A percentile compares a stretch with the other conserved stretches of the same genome.
Evolutionary conservation across 2,888 invertebrate genomes (phyloP).

Genomic region (Petrophora chlorosata): DNA sequence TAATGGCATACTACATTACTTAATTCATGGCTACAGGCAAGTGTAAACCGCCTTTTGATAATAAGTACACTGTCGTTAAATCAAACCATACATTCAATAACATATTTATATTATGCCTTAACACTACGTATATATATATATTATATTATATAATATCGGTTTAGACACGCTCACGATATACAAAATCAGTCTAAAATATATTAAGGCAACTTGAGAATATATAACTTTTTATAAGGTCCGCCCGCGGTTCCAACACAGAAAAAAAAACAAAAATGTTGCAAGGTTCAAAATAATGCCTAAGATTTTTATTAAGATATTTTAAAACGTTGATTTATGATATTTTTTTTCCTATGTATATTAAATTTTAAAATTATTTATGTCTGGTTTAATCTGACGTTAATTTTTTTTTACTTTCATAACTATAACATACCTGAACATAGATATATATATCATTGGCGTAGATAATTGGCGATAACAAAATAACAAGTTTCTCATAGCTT

Average conservation of each 20-base stretch:
- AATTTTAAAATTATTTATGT: too few relatives aligned
- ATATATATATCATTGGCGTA: too few relatives aligned
- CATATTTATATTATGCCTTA: conserved; percentile 45
- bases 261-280: background rate
- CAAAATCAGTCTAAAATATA: conserved; percentile 87
- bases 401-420: too few relatives aligned
- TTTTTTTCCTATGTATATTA: too few relatives aligned
- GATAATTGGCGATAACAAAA: too few relatives aligned
- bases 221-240: conserved; percentile 51
- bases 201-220: conserved; percentile 87
- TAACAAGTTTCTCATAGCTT: too few relatives aligned
- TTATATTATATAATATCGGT: conserved; percentile 39
- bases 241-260: conserved; percentile 38
- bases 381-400: too few relatives aligned
- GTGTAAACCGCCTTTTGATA: conserved; percentile 21
- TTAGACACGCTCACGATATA: conserved; percentile 69
- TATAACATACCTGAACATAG: too few relatives aligned
- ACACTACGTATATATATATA: conserved; percentile 41
- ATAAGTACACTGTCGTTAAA: conserved; percentile 32
- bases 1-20: background rate
- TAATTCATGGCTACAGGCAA: background rate
- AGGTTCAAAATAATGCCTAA: too few relatives aligned
- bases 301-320: background rate
- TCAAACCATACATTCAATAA: conserved; percentile 44
- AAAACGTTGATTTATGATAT: background rate